phyloP scores from a whole-genome alignment of 2,797 vertebrate genomes.

The Holocentrus rufus region DNA sequence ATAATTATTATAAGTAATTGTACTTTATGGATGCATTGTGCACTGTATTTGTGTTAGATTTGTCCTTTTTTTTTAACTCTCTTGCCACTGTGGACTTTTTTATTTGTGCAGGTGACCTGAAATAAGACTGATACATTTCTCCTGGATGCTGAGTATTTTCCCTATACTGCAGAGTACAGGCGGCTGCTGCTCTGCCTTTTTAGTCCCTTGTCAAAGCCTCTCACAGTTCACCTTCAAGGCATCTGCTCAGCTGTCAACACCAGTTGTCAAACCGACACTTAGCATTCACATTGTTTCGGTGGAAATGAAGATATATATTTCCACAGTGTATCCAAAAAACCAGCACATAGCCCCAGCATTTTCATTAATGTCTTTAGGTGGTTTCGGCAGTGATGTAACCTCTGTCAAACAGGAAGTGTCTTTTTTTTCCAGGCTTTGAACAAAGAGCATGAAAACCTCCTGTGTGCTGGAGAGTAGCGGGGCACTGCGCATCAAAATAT shows the following conservation, averaged over 20 bases:
- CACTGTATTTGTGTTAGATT: not conserved
- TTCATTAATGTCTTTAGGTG: slow-evolving; percentile 77
- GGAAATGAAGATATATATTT: slow-evolving; percentile 78
- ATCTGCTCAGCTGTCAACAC: slow-evolving; percentile 78
- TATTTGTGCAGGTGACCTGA: slow-evolving; percentile 51
- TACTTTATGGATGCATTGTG: not conserved
- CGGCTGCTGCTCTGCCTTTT: slow-evolving; percentile 67
- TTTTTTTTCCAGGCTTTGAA: slow-evolving; percentile 74
- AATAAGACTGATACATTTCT: slow-evolving; percentile 43
- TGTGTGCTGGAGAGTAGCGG: slow-evolving; percentile 74
- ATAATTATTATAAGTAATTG: no score
- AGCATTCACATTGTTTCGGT: slow-evolving; percentile 75
- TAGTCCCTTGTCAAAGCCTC: slow-evolving; percentile 76
- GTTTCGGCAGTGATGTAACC: slow-evolving; percentile 79
- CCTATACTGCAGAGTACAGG: slow-evolving; percentile 53
- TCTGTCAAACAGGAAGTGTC: slow-evolving; percentile 79
- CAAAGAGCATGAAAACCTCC: slow-evolving; percentile 78
- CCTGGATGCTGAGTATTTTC: slow-evolving; percentile 49
- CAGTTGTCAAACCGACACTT: slow-evolving; percentile 77
- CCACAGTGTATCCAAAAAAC: slow-evolving; percentile 51
- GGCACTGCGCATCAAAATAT: slow-evolving; percentile 83
- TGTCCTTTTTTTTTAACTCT: not conserved
- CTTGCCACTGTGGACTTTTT: slow-evolving; percentile 17
- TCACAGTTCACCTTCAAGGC: slow-evolving; percentile 80
- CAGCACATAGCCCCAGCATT: slow-evolving; percentile 59